These are phyloP conservation scores for Cydia fagiglandana DNA, from an alignment of 1,140 invertebrate genomes.

Conservation along the genomic window DNA sequence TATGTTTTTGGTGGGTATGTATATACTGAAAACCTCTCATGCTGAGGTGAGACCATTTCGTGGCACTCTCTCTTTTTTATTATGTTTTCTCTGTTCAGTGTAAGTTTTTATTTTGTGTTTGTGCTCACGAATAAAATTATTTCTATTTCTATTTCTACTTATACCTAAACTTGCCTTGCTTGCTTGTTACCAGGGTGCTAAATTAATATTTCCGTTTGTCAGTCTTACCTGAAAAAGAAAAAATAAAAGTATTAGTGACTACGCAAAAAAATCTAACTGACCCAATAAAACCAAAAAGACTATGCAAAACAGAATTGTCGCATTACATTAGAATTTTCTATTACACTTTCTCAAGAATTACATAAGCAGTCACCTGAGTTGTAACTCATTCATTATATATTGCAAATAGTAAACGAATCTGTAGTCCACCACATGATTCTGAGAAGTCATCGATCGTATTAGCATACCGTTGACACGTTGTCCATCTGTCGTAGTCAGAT, in stretches of 20 bases:
- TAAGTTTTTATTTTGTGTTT: too few relatives aligned
- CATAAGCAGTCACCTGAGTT: neutral
- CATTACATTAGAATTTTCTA: conserved; percentile 6
- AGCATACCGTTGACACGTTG: neutral
- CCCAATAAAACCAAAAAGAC: neutral
- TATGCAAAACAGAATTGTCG: neutral
- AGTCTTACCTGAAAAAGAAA: neutral
- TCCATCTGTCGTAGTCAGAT: too few relatives aligned
- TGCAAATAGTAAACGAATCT: conserved; percentile 8
- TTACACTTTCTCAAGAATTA: conserved; percentile 2
- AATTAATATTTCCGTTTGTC: neutral
- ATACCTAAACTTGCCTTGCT: neutral
- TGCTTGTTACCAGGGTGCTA: neutral
- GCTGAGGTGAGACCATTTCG: too few relatives aligned
- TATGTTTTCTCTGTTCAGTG: too few relatives aligned
- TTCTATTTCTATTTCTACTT: too few relatives aligned
- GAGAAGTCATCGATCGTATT: neutral
- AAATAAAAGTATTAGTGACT: neutral
- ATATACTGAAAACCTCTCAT: too few relatives aligned
- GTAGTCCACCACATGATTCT: neutral
- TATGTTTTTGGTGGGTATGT: too few relatives aligned
- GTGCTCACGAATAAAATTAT: too few relatives aligned
- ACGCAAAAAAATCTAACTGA: neutral
- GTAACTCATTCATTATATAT: conserved; percentile 15
- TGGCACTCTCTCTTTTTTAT: too few relatives aligned